phyloP scores from a whole-genome alignment of 2,888 invertebrate species.

The Eupithecia vulgata region DNA sequence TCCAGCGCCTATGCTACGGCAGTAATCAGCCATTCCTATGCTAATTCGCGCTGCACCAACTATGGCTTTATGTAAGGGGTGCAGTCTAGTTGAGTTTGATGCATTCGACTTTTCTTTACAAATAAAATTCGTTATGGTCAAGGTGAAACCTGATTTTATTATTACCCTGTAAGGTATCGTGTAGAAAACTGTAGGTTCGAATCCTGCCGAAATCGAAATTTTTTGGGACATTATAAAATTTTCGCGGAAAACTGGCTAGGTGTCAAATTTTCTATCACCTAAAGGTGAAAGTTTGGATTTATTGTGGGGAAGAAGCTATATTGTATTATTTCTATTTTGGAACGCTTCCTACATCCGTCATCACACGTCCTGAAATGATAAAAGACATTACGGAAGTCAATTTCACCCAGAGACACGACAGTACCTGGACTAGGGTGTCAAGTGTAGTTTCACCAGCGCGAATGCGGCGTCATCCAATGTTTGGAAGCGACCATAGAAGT shows the following conservation, averaged over 20 bases:
- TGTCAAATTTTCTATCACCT: neutral
- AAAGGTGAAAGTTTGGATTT: neutral
- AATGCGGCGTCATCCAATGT: conserved; percentile 62
- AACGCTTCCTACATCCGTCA: neutral
- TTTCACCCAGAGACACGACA: neutral
- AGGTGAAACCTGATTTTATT: neutral
- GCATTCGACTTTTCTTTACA: conserved; percentile 41
- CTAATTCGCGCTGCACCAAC: conserved; percentile 80
- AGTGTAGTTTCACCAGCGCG: conserved; percentile 47
- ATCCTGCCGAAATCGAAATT: too few species aligned
- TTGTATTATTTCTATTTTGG: neutral
- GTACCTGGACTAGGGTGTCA: conserved; percentile 24
- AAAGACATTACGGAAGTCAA: neutral
- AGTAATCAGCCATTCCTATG: conserved; percentile 82
- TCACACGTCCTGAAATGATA: neutral
- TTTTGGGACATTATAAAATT: too few species aligned
- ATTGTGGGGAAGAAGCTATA: neutral
- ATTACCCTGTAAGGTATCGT: neutral
- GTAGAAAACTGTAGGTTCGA: neutral
- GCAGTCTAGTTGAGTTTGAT: conserved; percentile 46
- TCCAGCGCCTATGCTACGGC: conserved; percentile 72
- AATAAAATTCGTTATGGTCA: neutral
- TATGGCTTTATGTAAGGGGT: conserved; percentile 76
- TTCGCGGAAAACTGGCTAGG: neutral
- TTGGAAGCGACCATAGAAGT: conserved; percentile 72